Percentiles rank a stretch among this genome's conserved stretches.
Conservation (phyloP, 2,797 vertebrate genomes). For the Clarias pachynema region DNA sequence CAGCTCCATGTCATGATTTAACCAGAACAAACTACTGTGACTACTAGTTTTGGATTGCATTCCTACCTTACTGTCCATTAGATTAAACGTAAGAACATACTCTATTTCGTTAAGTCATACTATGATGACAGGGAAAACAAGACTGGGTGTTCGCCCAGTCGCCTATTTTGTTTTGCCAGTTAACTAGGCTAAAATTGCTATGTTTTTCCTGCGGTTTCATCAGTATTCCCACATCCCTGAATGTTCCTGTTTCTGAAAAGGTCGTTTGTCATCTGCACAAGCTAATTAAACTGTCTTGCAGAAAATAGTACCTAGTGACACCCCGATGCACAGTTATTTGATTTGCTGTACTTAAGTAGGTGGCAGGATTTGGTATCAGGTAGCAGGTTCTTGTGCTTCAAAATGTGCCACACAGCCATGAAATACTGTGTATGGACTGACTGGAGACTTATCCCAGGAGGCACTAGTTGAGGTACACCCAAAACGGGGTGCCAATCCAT, state of each 20-base stretch:
- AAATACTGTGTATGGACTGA: not conserved
- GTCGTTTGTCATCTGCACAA: slow-evolving; percentile 24
- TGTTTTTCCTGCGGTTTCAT: slow-evolving; percentile 4
- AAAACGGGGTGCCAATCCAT: too few relatives aligned
- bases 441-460: too few relatives aligned
- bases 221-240: slow-evolving; percentile 15
- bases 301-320: not conserved
- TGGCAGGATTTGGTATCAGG: not conserved
- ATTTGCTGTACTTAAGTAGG: slow-evolving; percentile 2
- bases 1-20: not conserved
- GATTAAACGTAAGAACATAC: not conserved
- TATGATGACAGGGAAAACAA: not conserved
- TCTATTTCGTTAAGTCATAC: not conserved
- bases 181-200: not conserved
- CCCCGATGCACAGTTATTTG: slow-evolving; percentile 9
- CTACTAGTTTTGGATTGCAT: not conserved
- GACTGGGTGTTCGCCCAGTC: not conserved
- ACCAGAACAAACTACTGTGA: not conserved
- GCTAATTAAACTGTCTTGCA: slow-evolving; percentile 18
- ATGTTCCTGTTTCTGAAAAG: slow-evolving; percentile 15
- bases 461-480: too few relatives aligned
- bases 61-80: not conserved
- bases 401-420: not conserved
- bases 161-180: not conserved
- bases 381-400: not conserved